Base-by-base conservation (phyloP, 2,797 vertebrate species). In the Etheostoma nigrum region DNA sequence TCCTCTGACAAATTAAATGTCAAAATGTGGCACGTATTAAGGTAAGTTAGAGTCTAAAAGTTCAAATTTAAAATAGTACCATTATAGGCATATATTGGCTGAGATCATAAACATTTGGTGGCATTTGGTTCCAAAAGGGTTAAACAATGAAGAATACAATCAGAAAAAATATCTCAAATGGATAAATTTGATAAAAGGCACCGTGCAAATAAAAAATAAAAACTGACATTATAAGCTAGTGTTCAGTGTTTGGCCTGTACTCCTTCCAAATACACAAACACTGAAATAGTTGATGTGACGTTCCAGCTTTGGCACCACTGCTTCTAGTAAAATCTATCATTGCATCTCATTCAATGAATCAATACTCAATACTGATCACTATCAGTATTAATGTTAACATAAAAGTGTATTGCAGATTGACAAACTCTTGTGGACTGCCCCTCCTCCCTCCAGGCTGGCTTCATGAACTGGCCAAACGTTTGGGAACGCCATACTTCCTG, bases 381-480 rank as follows among this genome's bases (percentile, higher is more conserved):
- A 23, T 23, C 21, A 23, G 21, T 23, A 23, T 23, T 23, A 23
- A 23, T 23, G 1, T 23, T 23, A 23, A 23, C 21, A 23, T 23
- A 23, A 23, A 23, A 23, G 21, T 23, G 21, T 23, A 23, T 23
- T 23, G 21, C 21, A 23, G 21, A 23, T 63, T 82, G 81, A 67
- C n/a, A 63, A 65, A 58, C 54, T 81, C 67, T 13, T 64, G 7
- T 67, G 63, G 53, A 63, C 52, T 64, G 48, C 69, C 21, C 18
- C 54, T 72, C 8, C 40, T 52, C 53, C 65, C 73, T 33, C 52
- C 81, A 97, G 96, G 96, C 74, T 97, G 96, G 96, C 94, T 97
- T 11, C 96, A 96, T 60, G 96, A 97, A 88, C 89, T 97, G 70
- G 96, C 95, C 88, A 83, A 95, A 89, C 92, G 96, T 23, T 89